Evolutionary conservation across 23 tunicate species (phyloP).

Genomic region (Styela clava): DNA sequence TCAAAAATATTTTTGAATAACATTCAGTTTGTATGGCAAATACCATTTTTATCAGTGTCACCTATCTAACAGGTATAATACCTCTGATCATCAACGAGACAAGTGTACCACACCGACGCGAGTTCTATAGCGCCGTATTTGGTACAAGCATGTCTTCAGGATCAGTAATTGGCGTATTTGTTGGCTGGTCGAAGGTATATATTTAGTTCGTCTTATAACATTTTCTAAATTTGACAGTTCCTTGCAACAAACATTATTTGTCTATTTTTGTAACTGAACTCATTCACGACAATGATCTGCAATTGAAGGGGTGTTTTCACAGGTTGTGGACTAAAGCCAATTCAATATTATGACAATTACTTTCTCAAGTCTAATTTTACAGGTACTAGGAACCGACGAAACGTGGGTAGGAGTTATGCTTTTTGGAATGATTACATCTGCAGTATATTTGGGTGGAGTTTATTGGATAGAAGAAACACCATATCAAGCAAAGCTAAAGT

Average conservation of each 20-base stretch:
- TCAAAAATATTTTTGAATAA: no score
- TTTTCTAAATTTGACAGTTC: no score
- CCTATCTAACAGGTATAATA: neutral
- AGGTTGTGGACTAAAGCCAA: no score
- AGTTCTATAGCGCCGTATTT: neutral
- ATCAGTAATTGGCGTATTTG: neutral
- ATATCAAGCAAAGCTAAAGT: neutral
- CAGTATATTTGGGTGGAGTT: neutral
- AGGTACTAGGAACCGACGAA: neutral
- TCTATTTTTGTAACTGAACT: no score
- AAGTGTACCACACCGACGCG: neutral
- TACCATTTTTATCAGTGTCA: no score
- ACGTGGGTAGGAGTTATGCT: neutral
- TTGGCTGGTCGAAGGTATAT: neutral
- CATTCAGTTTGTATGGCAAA: no score
- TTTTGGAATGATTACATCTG: neutral
- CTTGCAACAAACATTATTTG: no score
- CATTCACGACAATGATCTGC: no score
- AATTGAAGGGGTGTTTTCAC: no score
- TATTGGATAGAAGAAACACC: neutral
- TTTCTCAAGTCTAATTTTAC: no score
- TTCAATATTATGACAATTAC: no score
- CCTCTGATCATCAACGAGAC: neutral
- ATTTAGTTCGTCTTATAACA: no score
- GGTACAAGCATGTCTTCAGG: neutral